Evolutionary conservation across 2,797 vertebrate genomes (phyloP), one percentile per base, ranked within the genome.

Genomic region (Tadarida brasiliensis): DNA sequence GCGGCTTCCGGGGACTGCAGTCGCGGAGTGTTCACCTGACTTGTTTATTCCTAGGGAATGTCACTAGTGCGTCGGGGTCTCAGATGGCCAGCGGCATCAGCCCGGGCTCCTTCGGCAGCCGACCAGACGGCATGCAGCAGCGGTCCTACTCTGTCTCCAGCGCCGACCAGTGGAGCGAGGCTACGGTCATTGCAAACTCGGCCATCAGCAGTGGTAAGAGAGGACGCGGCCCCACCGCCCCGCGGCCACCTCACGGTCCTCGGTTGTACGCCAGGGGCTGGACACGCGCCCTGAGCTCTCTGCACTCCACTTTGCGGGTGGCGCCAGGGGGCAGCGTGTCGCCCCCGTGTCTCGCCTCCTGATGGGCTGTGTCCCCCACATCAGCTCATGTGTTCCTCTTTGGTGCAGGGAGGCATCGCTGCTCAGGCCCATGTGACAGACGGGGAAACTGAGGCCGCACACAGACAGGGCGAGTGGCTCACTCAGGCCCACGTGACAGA

Each of bases 151-250:
- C 99, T 0, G 99, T 99, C 73, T 99, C 99, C 99, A 99, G 99
- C 96, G 99, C 99, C 83, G 99, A 99, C 99, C 99, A 99, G 98
- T 99, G 99, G 99, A 99, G 99, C 67, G 99, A 99, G 77, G 99
- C 99, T 97, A 99, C 99, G 4, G 99, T 99, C 98, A 99, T 99
- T 98, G 99, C 99, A 98, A 99, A 99, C 99, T 99, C 99, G 10
- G 99, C 99, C 98, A 99, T 99, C 99, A 99, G 99, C 99, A 99
- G 99, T 94, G 99, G 99, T 99, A 99, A 98, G 98, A 98, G 97
- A 97, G 94, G 93, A 74, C 51, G 0, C 77, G 49, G 92, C 87
- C 92, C 92, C 87, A 65, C 11, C 15, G 94, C 83, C 92, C 65
- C 63, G 56, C 3, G 77, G 95, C 95, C 90, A 10, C 89, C 88